Evolutionary conservation across 2,797 vertebrate genomes (phyloP).

Genomic region (Danio jaintianensis): DNA sequence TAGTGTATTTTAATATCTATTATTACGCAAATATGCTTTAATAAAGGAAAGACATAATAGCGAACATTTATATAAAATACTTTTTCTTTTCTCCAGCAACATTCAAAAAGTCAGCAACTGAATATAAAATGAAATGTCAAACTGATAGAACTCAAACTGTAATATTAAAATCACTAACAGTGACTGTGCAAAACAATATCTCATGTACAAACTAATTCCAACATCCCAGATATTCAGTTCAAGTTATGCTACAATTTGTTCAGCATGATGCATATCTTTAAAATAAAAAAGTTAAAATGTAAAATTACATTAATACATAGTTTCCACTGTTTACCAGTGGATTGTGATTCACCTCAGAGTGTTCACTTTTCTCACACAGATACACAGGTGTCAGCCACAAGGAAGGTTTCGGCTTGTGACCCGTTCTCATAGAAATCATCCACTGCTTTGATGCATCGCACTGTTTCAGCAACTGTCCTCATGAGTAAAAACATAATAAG

Average conservation of each 20-base stretch:
- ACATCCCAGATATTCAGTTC: conserved; percentile 14
- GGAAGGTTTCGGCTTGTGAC: not conserved
- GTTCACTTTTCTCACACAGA: not conserved
- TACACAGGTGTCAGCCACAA: not conserved
- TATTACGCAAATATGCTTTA: conserved; percentile 15
- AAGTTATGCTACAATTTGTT: conserved; percentile 23
- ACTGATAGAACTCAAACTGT: conserved; percentile 15
- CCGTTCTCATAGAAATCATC: not conserved
- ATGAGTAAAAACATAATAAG: conserved; percentile 45
- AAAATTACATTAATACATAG: conserved; percentile 51
- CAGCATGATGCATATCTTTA: conserved; percentile 27
- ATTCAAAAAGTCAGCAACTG: conserved; percentile 20
- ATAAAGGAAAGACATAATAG: conserved; percentile 4
- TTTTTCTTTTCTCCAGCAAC: conserved; percentile 15
- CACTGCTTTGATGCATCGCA: not conserved
- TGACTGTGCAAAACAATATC: conserved; percentile 41
- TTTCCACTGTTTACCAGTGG: conserved; percentile 3
- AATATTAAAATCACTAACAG: conserved; percentile 22
- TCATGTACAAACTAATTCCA: conserved; percentile 29
- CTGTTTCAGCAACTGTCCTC: conserved; percentile 10
- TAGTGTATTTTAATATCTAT: conserved; percentile 15
- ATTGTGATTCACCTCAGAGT: not conserved
- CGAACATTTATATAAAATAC: conserved; percentile 32
- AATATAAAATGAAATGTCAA: conserved; percentile 43
- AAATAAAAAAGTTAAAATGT: conserved; percentile 29